These are phyloP conservation scores for Lagria hirta DNA, from an alignment of 2,888 invertebrate species.

Conservation along the genomic window DNA sequence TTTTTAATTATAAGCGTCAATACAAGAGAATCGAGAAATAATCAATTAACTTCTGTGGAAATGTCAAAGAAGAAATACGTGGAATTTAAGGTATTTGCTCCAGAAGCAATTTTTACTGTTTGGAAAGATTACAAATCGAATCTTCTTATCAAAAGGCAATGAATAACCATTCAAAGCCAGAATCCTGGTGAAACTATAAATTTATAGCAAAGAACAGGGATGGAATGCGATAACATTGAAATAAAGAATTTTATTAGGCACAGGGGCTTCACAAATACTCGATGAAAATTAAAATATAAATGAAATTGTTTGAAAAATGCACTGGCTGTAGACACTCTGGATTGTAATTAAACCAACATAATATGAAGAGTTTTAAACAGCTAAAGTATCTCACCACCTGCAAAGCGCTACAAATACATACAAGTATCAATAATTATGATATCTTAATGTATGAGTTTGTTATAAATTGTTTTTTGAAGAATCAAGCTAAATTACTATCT, in stretches of 20 bases:
- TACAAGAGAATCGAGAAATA: constrained; percentile 7
- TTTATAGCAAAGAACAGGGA: constrained; percentile 25
- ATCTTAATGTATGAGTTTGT: too few species aligned
- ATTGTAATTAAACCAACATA: too few species aligned
- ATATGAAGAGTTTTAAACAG: too few species aligned
- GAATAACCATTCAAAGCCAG: constrained; percentile 26
- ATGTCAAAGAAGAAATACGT: constrained; percentile 10
- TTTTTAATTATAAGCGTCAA: constrained; percentile 18
- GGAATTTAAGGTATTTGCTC: constrained; percentile 20
- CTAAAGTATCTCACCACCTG: too few species aligned
- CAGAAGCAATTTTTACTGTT: constrained; percentile 20
- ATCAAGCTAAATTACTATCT: too few species aligned
- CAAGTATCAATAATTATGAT: too few species aligned
- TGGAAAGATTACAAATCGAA: constrained; percentile 22
- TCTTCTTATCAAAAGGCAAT: constrained; percentile 29
- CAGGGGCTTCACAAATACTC: too few species aligned
- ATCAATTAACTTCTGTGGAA: constrained; percentile 12
- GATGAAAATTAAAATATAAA: too few species aligned
- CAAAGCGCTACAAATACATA: too few species aligned
- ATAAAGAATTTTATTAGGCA: constrained; percentile 29
- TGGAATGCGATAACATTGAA: constrained; percentile 23
- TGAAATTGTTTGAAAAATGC: too few species aligned
- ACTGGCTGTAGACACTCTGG: too few species aligned
- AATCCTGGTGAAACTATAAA: constrained; percentile 30
- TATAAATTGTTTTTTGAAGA: too few species aligned